Conservation (phyloP, 2,113 vertebrate genomes). For the Phyllostomus discolor region DNA sequence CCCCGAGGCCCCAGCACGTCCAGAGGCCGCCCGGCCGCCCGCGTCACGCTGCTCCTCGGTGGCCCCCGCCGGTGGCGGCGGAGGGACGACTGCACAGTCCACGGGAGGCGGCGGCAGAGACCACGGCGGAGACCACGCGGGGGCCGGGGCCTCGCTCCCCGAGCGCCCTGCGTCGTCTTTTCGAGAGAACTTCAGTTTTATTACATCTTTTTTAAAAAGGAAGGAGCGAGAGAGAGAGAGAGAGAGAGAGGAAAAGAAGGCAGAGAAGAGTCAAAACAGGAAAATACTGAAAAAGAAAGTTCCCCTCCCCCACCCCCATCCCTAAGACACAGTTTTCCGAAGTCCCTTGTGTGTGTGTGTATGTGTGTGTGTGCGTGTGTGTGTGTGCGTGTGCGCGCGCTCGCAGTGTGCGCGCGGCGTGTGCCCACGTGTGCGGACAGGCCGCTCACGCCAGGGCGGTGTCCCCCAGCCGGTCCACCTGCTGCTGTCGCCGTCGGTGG, state of each 20-base stretch:
- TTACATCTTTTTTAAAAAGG: background rate
- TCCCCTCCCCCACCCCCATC: conserved; percentile 37
- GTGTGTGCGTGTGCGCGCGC: background rate
- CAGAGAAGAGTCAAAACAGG: conserved; percentile 68
- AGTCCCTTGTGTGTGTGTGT: conserved; percentile 42
- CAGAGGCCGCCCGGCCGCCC: conserved; percentile 63
- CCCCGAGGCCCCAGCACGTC: conserved; percentile 23
- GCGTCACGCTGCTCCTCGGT: conserved; percentile 72
- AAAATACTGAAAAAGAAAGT: conserved; percentile 47
- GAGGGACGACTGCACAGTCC: conserved; percentile 87
- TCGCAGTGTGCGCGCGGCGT: background rate
- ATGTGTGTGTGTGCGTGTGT: conserved; percentile 11
- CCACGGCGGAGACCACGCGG: conserved; percentile 89
- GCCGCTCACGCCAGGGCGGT: conserved; percentile 79
- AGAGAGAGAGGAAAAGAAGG: background rate
- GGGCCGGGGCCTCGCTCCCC: conserved; percentile 78
- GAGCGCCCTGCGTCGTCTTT: conserved; percentile 67
- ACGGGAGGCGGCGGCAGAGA: conserved; percentile 87
- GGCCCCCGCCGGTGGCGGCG: conserved; percentile 78
- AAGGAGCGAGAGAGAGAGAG: conserved; percentile 31
- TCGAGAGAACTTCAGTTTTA: conserved; percentile 79
- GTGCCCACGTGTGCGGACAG: conserved; percentile 78
- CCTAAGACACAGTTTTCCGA: conserved; percentile 75
- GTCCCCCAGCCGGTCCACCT: rapidly evolving
- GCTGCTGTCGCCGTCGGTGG: background rate